These are phyloP conservation scores for Microtus montanus DNA, from an alignment of 2,113 vertebrate genomes.

Conservation along the genomic window DNA sequence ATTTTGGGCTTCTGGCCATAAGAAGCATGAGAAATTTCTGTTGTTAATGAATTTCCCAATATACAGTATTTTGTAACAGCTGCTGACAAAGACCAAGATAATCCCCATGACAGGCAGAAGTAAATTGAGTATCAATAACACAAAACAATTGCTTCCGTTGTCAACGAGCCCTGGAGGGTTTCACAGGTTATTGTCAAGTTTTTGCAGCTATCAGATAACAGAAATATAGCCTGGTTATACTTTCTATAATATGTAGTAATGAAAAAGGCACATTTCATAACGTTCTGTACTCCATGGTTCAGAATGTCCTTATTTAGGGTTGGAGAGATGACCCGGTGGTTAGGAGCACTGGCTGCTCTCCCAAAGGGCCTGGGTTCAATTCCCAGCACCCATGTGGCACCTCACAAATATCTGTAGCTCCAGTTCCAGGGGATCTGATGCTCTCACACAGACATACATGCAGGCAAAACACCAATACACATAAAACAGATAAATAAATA, in stretches of 20 bases:
- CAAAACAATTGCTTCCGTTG: conserved; percentile 2
- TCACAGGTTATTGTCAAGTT: not conserved
- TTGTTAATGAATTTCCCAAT: not conserved
- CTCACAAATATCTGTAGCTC: no score
- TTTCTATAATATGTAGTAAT: not conserved
- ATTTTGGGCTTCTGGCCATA: not conserved
- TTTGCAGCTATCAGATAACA: not conserved
- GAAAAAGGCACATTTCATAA: not conserved
- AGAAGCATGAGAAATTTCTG: not conserved
- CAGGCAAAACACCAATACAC: no score
- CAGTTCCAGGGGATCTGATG: no score
- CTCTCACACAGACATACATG: no score
- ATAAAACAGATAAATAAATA: no score
- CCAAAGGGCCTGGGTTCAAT: no score
- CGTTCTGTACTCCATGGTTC: not conserved
- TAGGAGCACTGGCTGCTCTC: no score
- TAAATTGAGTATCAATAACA: not conserved
- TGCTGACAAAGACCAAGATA: not conserved
- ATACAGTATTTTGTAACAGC: not conserved
- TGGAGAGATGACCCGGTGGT: no score
- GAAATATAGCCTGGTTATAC: not conserved
- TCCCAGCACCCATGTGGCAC: no score
- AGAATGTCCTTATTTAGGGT: not conserved
- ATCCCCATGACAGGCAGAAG: not conserved
- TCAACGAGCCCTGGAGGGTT: not conserved